Conservation (phyloP, 1,140 invertebrate genomes). For the Ceratina calcarata region DNA sequence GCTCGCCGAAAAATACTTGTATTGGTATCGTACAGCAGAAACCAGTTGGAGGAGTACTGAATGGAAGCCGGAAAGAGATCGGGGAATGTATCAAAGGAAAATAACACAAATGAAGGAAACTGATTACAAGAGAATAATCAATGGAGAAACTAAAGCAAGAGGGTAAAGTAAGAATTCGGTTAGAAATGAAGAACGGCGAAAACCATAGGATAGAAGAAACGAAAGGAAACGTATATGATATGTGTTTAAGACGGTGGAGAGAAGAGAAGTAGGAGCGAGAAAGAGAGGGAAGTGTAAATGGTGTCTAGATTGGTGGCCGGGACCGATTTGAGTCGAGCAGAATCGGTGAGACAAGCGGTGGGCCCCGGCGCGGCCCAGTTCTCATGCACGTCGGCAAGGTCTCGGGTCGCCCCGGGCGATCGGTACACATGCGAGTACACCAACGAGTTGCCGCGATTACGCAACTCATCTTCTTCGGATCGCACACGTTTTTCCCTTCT, state of each 20-base stretch:
- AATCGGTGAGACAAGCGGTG: constrained; percentile 20
- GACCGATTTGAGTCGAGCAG: constrained; percentile 31
- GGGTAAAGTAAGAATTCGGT: no score
- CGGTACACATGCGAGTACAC: constrained; percentile 64
- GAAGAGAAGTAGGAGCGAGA: background rate
- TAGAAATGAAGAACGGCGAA: no score
- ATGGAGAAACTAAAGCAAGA: no score
- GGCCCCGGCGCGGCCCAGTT: constrained; percentile 75
- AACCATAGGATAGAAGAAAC: background rate
- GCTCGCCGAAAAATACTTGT: constrained; percentile 12
- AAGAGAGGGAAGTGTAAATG: constrained; percentile 34
- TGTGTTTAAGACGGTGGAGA: background rate
- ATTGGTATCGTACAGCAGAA: background rate
- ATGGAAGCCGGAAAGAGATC: background rate
- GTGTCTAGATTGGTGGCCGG: constrained; percentile 51
- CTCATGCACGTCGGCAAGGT: constrained; percentile 77
- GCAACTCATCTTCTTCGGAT: constrained; percentile 62
- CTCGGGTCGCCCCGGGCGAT: constrained; percentile 72
- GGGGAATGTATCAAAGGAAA: background rate
- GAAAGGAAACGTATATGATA: background rate
- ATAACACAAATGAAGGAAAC: background rate
- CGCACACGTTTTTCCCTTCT: constrained; percentile 29
- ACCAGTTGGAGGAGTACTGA: constrained; percentile 10
- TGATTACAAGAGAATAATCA: background rate
- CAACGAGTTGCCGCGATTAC: constrained; percentile 70